These are phyloP conservation scores for Speoplatyrhinus poulsoni DNA, from an alignment of 2,113 vertebrate species.

Conservation along the genomic window DNA sequence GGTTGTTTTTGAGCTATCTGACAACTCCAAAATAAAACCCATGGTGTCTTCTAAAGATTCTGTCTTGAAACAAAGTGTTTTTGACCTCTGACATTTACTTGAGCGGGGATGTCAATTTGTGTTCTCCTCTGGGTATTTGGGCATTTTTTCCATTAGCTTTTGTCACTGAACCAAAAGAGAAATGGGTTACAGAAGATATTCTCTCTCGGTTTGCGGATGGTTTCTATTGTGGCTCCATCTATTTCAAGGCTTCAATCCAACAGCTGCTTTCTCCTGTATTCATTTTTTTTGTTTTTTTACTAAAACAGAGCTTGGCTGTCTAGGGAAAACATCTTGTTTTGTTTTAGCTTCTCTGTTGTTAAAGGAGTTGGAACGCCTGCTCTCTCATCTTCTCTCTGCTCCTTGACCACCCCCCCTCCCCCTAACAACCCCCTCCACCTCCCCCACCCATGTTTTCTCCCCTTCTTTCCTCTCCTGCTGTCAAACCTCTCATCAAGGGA, in stretches of 20 bases:
- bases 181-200: constrained; percentile 40
- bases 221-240: constrained; percentile 46
- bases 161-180: constrained; percentile 19
- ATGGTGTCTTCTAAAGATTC: neutral
- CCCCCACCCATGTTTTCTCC: constrained; percentile 7
- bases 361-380: constrained; percentile 40
- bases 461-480: constrained; percentile 54
- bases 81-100: constrained; percentile 13
- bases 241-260: constrained; percentile 43
- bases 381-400: constrained; percentile 37
- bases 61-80: neutral
- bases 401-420: neutral
- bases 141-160: constrained; percentile 24
- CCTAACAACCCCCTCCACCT: neutral
- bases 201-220: constrained; percentile 16
- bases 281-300: neutral
- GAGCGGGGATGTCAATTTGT: constrained; percentile 11
- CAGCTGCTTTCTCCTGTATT: constrained; percentile 60
- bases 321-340: constrained; percentile 71
- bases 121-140: constrained; percentile 17
- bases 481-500: constrained; percentile 48
- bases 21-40: neutral
- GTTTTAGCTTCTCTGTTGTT: constrained; percentile 65
- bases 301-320: constrained; percentile 51
- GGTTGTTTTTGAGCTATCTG: constrained; percentile 15